Conservation (phyloP, 2,797 vertebrate genomes). For the Gorsachius magnificus region DNA sequence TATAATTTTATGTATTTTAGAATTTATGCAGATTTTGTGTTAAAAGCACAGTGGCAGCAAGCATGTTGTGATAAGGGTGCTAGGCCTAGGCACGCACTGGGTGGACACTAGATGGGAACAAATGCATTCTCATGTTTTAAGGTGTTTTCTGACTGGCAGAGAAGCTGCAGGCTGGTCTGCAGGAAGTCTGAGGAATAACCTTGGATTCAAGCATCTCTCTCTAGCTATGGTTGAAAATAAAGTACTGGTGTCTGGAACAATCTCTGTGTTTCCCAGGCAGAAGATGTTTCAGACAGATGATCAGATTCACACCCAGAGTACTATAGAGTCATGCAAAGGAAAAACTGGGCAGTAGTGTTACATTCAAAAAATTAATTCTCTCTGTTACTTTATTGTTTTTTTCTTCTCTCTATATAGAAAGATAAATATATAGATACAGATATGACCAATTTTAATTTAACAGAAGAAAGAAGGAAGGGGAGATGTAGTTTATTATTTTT, state of each 20-base stretch:
- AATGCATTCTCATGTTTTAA: fast-evolving
- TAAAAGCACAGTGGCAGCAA: not conserved
- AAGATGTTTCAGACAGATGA: not conserved
- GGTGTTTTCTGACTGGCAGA: not conserved
- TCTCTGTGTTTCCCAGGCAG: not conserved
- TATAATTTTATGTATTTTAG: not conserved
- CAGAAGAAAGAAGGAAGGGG: not conserved
- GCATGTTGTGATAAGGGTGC: not conserved
- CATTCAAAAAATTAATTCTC: not conserved
- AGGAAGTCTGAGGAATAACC: not conserved
- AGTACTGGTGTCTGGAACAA: not conserved
- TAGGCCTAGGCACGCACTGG: not conserved
- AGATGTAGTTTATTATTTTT: not conserved
- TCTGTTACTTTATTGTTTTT: not conserved
- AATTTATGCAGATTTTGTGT: not conserved
- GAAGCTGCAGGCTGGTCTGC: not conserved
- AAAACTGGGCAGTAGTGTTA: not conserved
- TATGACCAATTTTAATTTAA: not conserved
- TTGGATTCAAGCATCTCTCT: not conserved
- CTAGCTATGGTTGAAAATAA: not conserved
- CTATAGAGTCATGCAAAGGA: not conserved
- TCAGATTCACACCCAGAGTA: not conserved
- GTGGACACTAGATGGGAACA: not conserved
- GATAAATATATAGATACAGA: not conserved
- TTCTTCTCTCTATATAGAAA: not conserved